A percentile compares a stretch with the other conserved stretches of the same genome.
Evolutionary conservation across 2,797 vertebrate species (phyloP).

Genomic region (Syndactyla subalaris): DNA sequence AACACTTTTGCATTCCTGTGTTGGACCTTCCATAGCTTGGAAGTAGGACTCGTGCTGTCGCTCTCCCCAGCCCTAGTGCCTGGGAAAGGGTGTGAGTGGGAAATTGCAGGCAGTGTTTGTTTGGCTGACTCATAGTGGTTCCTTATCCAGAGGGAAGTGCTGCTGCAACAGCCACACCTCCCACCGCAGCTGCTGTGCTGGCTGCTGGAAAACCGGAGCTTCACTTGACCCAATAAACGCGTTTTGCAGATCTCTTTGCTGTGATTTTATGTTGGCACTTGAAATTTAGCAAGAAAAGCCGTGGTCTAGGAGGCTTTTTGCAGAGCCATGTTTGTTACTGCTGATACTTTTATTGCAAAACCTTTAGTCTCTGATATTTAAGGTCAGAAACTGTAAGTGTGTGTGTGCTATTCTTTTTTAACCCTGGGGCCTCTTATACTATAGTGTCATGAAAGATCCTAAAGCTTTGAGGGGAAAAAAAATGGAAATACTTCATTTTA

Average conservation of each 20-base stretch:
- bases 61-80: background rate
- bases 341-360: constrained; percentile 68
- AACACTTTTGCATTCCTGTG: background rate
- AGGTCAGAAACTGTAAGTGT: constrained; percentile 67
- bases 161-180: background rate
- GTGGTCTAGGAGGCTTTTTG: constrained; percentile 16
- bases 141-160: background rate
- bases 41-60: rapidly evolving
- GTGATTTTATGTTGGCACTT: constrained; percentile 35
- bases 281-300: constrained; percentile 43
- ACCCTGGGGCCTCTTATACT: constrained; percentile 59
- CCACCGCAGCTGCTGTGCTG: background rate
- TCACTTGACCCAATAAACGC: background rate
- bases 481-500: constrained; percentile 76
- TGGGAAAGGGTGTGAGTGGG: background rate
- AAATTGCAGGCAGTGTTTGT: background rate
- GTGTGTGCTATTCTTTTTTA: background rate
- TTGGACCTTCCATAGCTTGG: background rate
- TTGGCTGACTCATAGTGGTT: background rate
- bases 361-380: constrained; percentile 72
- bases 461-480: constrained; percentile 63
- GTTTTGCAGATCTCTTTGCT: background rate
- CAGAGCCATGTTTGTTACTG: constrained; percentile 54
- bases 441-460: constrained; percentile 71
- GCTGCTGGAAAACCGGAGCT: background rate